A percentile compares a stretch with the other conserved stretches of the same genome.
Conservation (phyloP, 2,797 vertebrate species). For the Gadopsis bispinosus region DNA sequence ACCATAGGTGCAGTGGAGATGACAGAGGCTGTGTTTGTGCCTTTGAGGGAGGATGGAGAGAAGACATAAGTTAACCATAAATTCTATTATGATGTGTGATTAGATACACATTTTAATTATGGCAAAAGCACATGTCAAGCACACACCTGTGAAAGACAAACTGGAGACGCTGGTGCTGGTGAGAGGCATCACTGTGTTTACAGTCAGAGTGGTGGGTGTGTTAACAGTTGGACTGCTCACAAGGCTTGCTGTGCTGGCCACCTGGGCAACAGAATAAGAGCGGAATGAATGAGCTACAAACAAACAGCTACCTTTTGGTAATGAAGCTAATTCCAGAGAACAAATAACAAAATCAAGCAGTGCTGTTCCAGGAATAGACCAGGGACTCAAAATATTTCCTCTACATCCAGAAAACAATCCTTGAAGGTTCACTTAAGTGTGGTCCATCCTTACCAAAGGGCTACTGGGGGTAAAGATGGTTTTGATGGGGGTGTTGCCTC, state of each 20-base stretch:
- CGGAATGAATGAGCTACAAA: background rate
- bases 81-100: background rate
- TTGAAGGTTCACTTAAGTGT: background rate
- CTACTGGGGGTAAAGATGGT: slow-evolving; percentile 94
- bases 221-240: slow-evolving; percentile 91
- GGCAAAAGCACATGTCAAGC: slow-evolving; percentile 56
- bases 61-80: background rate
- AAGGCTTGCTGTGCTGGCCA: slow-evolving; percentile 97
- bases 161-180: slow-evolving; percentile 92
- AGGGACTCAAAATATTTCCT: background rate
- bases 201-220: slow-evolving; percentile 94
- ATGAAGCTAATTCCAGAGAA: background rate
- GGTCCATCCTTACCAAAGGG: slow-evolving; percentile 89
- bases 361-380: background rate
- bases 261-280: slow-evolving; percentile 78
- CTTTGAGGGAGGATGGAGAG: slow-evolving; percentile 68
- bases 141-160: slow-evolving; percentile 91
- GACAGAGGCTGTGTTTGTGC: slow-evolving; percentile 94
- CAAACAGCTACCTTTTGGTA: background rate
- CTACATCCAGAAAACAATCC: background rate
- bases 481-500: slow-evolving; percentile 94
- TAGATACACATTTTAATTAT: background rate
- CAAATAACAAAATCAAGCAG: background rate
- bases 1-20: slow-evolving; percentile 93
- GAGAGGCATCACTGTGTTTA: slow-evolving; percentile 96